Percentiles rank a stretch among this genome's conserved stretches.
phyloP scores from a whole-genome alignment of 2,888 invertebrate genomes.

The Nipponacmea schrenckii region DNA sequence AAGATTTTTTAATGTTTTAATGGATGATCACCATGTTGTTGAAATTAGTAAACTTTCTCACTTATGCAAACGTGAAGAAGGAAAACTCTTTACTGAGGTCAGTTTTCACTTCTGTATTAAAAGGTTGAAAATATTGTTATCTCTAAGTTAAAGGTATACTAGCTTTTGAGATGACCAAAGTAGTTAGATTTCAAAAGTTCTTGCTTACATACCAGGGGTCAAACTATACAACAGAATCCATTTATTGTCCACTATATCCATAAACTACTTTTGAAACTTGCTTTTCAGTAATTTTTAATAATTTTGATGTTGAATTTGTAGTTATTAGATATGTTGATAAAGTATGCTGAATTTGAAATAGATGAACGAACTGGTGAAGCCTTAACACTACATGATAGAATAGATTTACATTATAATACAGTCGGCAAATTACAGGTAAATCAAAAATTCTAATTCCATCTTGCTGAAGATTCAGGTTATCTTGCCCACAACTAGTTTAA shows the following conservation, averaged over 20 bases:
- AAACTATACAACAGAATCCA: too few species aligned
- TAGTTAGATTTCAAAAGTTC: too few species aligned
- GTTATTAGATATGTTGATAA: slow-evolving; percentile 93
- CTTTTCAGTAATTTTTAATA: too few species aligned
- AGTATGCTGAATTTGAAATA: slow-evolving; percentile 97
- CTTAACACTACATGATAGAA: slow-evolving; percentile 92
- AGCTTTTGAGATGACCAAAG: too few species aligned
- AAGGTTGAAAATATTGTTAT: not conserved
- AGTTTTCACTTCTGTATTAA: slow-evolving; percentile 61
- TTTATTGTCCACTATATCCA: too few species aligned
- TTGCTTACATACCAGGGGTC: too few species aligned
- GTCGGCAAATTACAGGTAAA: slow-evolving; percentile 80
- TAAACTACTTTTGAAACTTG: too few species aligned
- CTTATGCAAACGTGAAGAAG: slow-evolving; percentile 79
- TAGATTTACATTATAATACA: slow-evolving; percentile 89
- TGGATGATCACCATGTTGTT: slow-evolving; percentile 94
- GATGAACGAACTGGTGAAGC: slow-evolving; percentile 96
- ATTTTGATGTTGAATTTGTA: slow-evolving; percentile 70
- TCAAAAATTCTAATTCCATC: not conserved
- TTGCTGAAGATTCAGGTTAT: too few species aligned
- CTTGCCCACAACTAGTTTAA: too few species aligned
- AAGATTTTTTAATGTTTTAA: slow-evolving; percentile 93
- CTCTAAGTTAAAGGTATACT: too few species aligned
- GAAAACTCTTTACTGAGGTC: slow-evolving; percentile 91
- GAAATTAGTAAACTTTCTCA: slow-evolving; percentile 87